These are phyloP conservation scores for Microcebus murinus DNA, from an alignment of 2,113 vertebrate species.

Conservation along the genomic window DNA sequence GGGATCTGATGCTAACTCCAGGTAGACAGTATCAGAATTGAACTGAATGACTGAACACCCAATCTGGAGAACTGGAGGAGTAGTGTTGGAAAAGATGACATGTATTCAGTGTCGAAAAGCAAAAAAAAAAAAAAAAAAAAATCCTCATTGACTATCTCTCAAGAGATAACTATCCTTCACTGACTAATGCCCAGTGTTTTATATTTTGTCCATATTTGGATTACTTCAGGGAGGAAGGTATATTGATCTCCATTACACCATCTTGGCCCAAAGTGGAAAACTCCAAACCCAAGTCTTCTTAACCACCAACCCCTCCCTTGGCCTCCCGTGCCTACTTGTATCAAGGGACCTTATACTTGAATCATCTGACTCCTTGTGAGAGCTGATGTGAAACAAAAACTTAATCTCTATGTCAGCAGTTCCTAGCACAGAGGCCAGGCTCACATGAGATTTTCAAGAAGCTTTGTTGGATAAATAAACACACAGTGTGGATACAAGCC, in stretches of 20 bases:
- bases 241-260: not conserved
- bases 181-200: not conserved
- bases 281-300: not conserved
- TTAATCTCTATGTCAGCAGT: not conserved
- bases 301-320: not conserved
- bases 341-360: not conserved
- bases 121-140: not conserved
- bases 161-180: not conserved
- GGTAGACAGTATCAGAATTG: not conserved
- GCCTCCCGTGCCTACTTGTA: not conserved
- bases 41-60: not conserved
- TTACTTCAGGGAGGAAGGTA: not conserved
- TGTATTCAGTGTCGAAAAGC: not conserved
- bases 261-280: not conserved
- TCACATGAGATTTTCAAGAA: not conserved
- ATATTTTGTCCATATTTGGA: not conserved
- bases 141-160: not conserved
- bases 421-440: not conserved
- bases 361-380: not conserved
- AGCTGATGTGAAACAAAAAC: not conserved
- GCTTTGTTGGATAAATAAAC: not conserved
- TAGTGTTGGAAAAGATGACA: not conserved
- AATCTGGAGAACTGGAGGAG: not conserved
- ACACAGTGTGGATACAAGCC: rapidly evolving
- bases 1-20: not conserved